Conservation (phyloP, 2,113 vertebrate species). For the Miniopterus natalensis region DNA sequence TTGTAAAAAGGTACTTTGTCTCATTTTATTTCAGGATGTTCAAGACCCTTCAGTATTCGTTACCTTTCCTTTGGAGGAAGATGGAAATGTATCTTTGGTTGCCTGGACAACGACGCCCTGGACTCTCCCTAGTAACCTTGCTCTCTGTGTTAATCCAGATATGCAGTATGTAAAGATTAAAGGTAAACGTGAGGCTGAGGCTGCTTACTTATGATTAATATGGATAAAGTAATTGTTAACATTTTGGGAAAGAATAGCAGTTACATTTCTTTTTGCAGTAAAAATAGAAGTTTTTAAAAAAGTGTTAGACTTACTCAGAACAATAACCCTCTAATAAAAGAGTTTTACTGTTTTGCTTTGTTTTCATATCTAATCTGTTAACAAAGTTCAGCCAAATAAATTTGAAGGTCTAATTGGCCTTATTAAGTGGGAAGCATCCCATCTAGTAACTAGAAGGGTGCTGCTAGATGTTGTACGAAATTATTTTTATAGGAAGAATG, state of each 20-base stretch:
- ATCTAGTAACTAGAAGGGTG: too few relatives aligned
- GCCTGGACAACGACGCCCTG: constrained; percentile 99
- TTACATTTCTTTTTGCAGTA: background rate
- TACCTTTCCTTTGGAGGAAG: constrained; percentile 94
- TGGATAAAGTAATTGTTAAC: background rate
- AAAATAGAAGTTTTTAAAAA: constrained; percentile 5
- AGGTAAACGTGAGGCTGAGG: constrained; percentile 87
- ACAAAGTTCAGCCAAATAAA: background rate
- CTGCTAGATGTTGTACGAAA: background rate
- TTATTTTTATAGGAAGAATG: background rate
- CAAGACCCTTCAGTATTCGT: constrained; percentile 97
- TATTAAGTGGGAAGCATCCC: background rate
- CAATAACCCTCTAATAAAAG: background rate
- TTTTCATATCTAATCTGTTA: background rate
- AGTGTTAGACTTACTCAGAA: background rate
- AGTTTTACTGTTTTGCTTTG: background rate
- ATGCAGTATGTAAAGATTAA: constrained; percentile 93
- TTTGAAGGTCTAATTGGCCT: background rate
- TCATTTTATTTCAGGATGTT: constrained; percentile 92
- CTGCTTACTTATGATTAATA: background rate
- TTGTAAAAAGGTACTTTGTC: constrained; percentile 25
- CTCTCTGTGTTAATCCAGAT: constrained; percentile 96
- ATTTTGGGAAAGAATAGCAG: background rate
- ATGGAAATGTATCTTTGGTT: constrained; percentile 91
- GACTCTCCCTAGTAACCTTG: constrained; percentile 98